Evolutionary conservation across 2,888 invertebrate genomes (phyloP), one percentile per base, ranked within the genome.

Genomic region (Sphaerophoria rueppellii): DNA sequence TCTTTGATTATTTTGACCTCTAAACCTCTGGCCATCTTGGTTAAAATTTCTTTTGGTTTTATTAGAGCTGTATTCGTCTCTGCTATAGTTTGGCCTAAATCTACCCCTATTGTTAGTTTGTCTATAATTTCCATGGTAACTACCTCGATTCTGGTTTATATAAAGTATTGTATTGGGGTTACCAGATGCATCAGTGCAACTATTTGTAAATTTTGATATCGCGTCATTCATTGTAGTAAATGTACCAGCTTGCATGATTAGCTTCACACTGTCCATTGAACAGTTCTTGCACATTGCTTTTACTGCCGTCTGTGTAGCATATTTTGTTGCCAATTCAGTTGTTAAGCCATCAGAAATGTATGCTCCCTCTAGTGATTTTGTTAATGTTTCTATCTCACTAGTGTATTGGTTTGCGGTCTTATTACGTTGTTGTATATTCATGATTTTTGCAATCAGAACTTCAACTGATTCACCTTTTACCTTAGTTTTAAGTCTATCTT

Each of bases 351-450:
- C 46, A 46, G 46, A 46, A 46, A 46, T 46, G 11, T 46, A 46
- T 46, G 46, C 11, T 46, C 12, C 46, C 46, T 46, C 46, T 46
- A 46, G 11, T 11, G 46, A 46, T 7, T 7, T 46, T 46, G 46
- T 46, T 46, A 46, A 46, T 11, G 4, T 11, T 46, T 46, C 46
- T 46, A 48, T 12, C 48, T n/a, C n/a, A 48, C 48, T 6, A 48
- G 48, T 48, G 48, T 48, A 48, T 34, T 57, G 57, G 57, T 60
- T 60, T 16, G 60, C 60, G 16, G 60, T 60, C 40, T 60, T 60
- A 24, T 43, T 40, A 37, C 7, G 34, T 57, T 57, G 57, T 43
- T 60, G 60, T 60, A 60, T 43, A n/a, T 40, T 40, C 40, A 40
- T 40, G 16, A 60, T 60, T 43, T 60, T 60, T 5, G 43, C 37